Evolutionary conservation across 2,797 vertebrate species (phyloP).

Genomic region (Pangasius sanitwongsei): DNA sequence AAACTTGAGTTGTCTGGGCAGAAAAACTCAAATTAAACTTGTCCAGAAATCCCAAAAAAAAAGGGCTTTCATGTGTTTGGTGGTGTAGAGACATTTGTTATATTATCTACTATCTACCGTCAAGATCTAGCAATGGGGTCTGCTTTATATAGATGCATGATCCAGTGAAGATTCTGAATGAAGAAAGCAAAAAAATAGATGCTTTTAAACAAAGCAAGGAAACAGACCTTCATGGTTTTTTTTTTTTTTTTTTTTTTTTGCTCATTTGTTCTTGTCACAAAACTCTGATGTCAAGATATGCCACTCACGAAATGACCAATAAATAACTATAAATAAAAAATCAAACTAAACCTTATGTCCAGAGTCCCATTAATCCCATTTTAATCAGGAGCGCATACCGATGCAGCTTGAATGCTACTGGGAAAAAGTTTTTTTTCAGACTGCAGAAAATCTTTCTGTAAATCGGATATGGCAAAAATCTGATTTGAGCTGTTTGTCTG

Average conservation of each 20-base stretch:
- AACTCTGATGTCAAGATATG: not conserved
- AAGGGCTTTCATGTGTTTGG: not conserved
- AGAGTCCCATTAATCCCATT: not conserved
- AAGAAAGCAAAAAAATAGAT: not conserved
- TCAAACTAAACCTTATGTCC: not conserved
- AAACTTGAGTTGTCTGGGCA: not conserved
- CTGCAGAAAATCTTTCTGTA: constrained; percentile 3
- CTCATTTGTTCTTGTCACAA: not conserved
- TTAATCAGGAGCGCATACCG: constrained; percentile 5
- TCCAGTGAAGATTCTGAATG: not conserved
- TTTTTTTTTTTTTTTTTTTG: not conserved
- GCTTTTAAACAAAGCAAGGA: not conserved
- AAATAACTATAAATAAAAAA: not conserved
- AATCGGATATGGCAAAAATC: not conserved
- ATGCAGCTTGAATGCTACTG: not conserved
- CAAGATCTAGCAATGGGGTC: not conserved
- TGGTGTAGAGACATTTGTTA: not conserved
- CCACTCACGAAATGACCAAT: not conserved
- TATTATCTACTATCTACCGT: not conserved
- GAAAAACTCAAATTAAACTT: not conserved
- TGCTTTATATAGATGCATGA: not conserved
- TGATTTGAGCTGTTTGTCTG: not conserved
- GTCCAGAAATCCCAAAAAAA: not conserved
- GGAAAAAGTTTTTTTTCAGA: not conserved
- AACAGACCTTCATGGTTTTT: not conserved